Percentiles rank a stretch among this genome's conserved stretches.
These are phyloP conservation scores for Drosophila borealis DNA, from an alignment of 2,888 invertebrate genomes.

Conservation along the genomic window DNA sequence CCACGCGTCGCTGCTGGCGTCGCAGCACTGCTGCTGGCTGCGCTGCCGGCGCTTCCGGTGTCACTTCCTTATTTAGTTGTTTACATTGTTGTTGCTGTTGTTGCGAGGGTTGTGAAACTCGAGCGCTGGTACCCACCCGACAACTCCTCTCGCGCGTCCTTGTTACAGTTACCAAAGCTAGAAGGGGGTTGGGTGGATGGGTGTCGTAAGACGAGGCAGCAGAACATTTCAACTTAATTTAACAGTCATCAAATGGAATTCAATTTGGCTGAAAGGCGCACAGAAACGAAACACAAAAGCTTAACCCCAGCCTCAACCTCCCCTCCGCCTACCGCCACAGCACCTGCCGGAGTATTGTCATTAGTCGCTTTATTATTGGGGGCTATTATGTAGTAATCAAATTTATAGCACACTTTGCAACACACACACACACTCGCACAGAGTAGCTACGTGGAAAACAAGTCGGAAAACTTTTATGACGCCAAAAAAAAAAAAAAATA, in stretches of 20 bases:
- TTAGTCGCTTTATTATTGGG: conserved; percentile 76
- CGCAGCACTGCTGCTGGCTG: conserved; percentile 20
- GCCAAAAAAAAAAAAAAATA: conserved; percentile 55
- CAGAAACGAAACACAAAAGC: conserved; percentile 19
- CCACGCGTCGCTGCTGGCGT: conserved; percentile 49
- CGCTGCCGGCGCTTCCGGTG: conserved; percentile 68
- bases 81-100: conserved; percentile 60
- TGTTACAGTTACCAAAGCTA: conserved; percentile 47
- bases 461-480: conserved; percentile 70
- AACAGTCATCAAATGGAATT: conserved; percentile 74
- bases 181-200: too few species aligned
- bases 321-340: background rate
- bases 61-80: conserved; percentile 81
- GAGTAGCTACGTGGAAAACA: conserved; percentile 54
- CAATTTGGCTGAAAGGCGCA: conserved; percentile 69
- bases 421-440: conserved; percentile 7
- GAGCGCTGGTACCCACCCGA: conserved; percentile 34
- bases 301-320: background rate
- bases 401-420: conserved; percentile 70
- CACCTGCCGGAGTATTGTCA: conserved; percentile 54
- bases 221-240: conserved; percentile 69
- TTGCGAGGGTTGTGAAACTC: conserved; percentile 54
- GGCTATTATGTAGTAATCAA: conserved; percentile 77
- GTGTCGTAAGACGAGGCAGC: background rate
- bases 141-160: conserved; percentile 46